Evolutionary conservation across 1,140 invertebrate genomes (phyloP).

Genomic region (Conus ventricosus): DNA sequence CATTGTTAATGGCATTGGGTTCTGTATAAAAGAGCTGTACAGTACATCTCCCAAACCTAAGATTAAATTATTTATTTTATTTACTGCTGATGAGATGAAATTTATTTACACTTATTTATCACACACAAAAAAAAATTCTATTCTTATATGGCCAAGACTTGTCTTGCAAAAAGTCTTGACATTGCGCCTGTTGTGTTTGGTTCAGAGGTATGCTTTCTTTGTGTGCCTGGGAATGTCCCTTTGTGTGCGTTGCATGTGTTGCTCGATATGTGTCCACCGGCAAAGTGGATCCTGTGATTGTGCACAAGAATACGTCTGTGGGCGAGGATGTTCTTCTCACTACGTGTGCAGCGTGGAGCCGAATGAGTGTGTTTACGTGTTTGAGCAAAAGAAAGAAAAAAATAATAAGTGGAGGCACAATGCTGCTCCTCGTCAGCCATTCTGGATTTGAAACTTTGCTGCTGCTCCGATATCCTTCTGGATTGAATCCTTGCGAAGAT

Average conservation of each 20-base stretch:
- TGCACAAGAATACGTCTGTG: background rate
- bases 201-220: slow-evolving; percentile 18
- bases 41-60: slow-evolving; percentile 24
- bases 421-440: slow-evolving; percentile 2
- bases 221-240: background rate
- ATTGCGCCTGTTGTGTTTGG: background rate
- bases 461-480: background rate
- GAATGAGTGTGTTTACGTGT: background rate
- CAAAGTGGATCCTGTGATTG: background rate
- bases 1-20: background rate
- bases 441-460: slow-evolving; percentile 22
- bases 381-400: background rate
- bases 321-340: background rate
- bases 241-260: background rate
- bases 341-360: background rate
- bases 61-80: slow-evolving; percentile 32
- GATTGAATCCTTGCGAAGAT: background rate
- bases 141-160: slow-evolving; percentile 32
- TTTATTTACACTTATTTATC: slow-evolving; percentile 35
- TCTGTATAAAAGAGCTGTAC: slow-evolving; percentile 1
- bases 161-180: background rate
- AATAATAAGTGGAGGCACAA: background rate
- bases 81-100: slow-evolving; percentile 35
- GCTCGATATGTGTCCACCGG: background rate
- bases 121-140: slow-evolving; percentile 26